phyloP scores from a whole-genome alignment of 2,888 invertebrate genomes.

The Psylliodes chrysocephalus region DNA sequence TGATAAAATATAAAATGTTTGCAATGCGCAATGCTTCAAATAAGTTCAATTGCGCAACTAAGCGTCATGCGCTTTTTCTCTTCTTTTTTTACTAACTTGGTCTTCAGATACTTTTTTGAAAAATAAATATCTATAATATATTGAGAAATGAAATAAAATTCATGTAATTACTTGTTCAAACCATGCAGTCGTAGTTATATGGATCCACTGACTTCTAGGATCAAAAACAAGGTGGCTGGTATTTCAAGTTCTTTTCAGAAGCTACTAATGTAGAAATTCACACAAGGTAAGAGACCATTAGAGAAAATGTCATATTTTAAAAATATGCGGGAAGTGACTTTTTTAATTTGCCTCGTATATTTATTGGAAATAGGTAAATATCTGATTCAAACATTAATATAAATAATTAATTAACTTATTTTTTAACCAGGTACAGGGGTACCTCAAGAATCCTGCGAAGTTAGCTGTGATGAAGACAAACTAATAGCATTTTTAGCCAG shows the following conservation, averaged over 20 bases:
- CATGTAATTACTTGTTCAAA: too few species aligned
- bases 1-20: not conserved
- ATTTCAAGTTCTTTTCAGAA: too few species aligned
- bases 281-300: not conserved
- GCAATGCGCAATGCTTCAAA: not conserved
- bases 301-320: not conserved
- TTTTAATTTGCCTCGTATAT: not conserved
- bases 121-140: too few species aligned
- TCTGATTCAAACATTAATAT: not conserved
- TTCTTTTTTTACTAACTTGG: too few species aligned
- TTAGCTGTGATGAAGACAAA: slow-evolving; percentile 60
- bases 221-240: too few species aligned
- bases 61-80: too few species aligned
- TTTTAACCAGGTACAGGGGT: not conserved
- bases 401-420: not conserved
- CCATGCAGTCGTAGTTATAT: too few species aligned
- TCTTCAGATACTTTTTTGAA: too few species aligned
- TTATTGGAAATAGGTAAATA: not conserved
- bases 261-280: too few species aligned
- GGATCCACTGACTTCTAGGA: too few species aligned
- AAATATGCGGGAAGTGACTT: slow-evolving; percentile 11
- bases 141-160: too few species aligned
- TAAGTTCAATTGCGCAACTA: too few species aligned
- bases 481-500: slow-evolving; percentile 66
- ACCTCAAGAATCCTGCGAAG: not conserved